phyloP scores from a whole-genome alignment of 2,113 vertebrate genomes.

The Tamias sibiricus region DNA sequence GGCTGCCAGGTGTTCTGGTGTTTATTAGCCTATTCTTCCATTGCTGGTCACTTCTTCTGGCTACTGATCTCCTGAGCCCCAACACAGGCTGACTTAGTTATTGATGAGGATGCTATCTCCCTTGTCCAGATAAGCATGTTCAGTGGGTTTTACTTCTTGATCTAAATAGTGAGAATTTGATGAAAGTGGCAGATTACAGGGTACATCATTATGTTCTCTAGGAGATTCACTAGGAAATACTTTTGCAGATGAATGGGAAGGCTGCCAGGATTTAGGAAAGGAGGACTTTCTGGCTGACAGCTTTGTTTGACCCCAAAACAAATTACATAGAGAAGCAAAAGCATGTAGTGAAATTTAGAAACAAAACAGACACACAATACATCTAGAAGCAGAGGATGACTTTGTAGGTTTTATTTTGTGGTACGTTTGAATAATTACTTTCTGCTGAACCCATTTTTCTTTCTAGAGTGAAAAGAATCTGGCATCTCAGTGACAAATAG shows the following conservation, averaged over 20 bases:
- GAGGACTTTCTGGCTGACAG: not conserved
- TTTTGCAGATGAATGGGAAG: not conserved
- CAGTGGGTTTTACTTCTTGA: slow-evolving; percentile 34
- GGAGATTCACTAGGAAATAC: not conserved
- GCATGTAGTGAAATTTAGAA: not conserved
- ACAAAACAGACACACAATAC: not conserved
- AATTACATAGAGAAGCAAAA: not conserved
- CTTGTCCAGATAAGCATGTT: slow-evolving; percentile 19
- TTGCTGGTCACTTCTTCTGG: not conserved
- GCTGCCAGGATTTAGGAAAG: not conserved
- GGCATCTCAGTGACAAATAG: not conserved
- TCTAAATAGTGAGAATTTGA: not conserved
- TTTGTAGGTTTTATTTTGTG: not conserved
- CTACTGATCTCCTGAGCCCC: not conserved
- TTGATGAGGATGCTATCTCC: not conserved
- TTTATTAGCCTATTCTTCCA: not conserved
- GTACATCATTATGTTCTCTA: not conserved
- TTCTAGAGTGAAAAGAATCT: slow-evolving; percentile 12
- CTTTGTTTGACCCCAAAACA: not conserved
- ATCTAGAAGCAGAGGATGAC: not conserved
- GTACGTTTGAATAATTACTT: not conserved
- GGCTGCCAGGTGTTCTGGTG: not conserved
- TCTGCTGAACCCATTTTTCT: not conserved
- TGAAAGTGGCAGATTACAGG: not conserved
- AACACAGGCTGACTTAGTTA: not conserved